Base-by-base conservation (phyloP, 37 sponge, comb jelly and placozoan genomes). In the Tethya wilhelma region DNA sequence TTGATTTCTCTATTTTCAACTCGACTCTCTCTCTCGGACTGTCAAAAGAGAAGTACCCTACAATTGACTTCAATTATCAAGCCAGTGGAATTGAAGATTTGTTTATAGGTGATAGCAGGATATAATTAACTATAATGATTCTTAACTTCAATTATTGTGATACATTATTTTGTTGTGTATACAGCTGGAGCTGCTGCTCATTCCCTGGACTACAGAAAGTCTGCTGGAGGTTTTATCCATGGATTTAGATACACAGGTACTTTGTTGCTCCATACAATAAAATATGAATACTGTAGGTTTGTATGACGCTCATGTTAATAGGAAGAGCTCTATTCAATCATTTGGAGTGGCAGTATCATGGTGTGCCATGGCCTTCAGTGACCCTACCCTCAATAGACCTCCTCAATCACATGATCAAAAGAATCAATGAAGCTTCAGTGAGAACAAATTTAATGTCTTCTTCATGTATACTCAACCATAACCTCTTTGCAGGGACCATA, bases 181-280 rank as follows among this genome's bases (percentile, higher is more conserved):
- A 11, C 41, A 96, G 98, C 91, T 81, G 96, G 98, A 11, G 72
- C 80, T 32, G 46, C 58, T 25, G 80, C 89, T 56, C 95, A 98
- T 75, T 81, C 85, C 4, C 62, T 92, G 42, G 96, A 95, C 75
- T 93, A 77, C 67, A 79, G 85, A 37, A 80, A 82, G 53, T 98
- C 98, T 22, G 94, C 98, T 44, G 98, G 98, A 45, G 98, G 89
- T n/a, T 98, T 98, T 73, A 93, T 98, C n/a, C 98, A 95, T 69
- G 98, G 98, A 25, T 98, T 83, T 64, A 69, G 98, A 59, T 98
- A 98, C 78, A 93, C 96, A 46, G 83, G 88, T 87, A n/a, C n/a
- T n/a, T n/a, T n/a, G n/a, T n/a, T n/a, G n/a, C n/a, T n/a, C n/a
- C n/a, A n/a, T n/a, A n/a, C n/a, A n/a, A n/a, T n/a, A n/a, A n/a